Conservation (phyloP, 2,797 vertebrate species). For the Mareca penelope region DNA sequence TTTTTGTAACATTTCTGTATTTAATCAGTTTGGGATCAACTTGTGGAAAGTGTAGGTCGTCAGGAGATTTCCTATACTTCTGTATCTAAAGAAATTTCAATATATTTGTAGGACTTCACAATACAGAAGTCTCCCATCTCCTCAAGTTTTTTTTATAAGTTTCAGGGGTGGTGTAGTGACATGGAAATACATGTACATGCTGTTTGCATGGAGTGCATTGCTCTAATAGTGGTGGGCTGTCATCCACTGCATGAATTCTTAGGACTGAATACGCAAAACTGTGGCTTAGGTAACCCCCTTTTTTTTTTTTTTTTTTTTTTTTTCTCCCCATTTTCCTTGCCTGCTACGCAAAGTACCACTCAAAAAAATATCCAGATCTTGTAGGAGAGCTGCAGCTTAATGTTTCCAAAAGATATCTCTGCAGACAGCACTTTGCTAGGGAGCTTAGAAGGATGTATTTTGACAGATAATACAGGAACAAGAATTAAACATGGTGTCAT, state of each 20-base stretch:
- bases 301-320: not conserved
- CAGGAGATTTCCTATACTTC: not conserved
- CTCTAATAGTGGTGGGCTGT: not conserved
- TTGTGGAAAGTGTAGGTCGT: not conserved
- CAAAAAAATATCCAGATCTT: not conserved
- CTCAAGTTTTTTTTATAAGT: not conserved
- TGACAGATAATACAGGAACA: not conserved
- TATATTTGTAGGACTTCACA: not conserved
- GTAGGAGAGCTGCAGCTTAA: not conserved
- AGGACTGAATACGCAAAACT: not conserved
- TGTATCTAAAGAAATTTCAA: not conserved
- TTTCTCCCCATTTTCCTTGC: not conserved
- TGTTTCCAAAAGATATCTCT: not conserved
- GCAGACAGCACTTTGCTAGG: not conserved
- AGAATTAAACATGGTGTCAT: not conserved
- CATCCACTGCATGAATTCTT: not conserved
- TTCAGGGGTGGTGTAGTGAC: not conserved
- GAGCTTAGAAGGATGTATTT: not conserved
- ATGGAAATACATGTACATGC: too few species aligned
- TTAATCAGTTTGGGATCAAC: not conserved
- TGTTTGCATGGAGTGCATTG: not conserved
- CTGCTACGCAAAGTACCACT: not conserved
- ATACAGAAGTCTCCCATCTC: not conserved
- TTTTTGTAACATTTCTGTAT: not conserved
- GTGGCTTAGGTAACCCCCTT: not conserved